A percentile compares a stretch with the other conserved stretches of the same genome.
These are phyloP conservation scores for Chiloscyllium plagiosum DNA, from an alignment of 2,113 vertebrate genomes.

Conservation along the genomic window DNA sequence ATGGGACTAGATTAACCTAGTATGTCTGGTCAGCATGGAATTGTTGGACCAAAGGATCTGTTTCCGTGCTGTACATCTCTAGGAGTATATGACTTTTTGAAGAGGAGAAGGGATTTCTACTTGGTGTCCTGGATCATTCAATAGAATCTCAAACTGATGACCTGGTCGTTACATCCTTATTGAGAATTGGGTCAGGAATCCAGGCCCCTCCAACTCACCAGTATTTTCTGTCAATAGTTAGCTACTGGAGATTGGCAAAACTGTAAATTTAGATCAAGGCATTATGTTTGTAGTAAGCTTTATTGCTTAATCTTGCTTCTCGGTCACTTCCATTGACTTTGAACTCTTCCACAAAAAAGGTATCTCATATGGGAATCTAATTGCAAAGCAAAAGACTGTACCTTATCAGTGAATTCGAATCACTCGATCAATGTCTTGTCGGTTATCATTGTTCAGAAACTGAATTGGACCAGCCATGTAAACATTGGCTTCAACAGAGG, in stretches of 20 bases:
- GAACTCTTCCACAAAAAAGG: background rate
- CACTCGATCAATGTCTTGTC: too few relatives aligned
- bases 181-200: background rate
- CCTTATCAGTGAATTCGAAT: too few relatives aligned
- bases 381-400: background rate
- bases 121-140: background rate
- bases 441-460: too few relatives aligned
- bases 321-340: background rate
- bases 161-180: background rate
- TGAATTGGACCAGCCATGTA: too few relatives aligned
- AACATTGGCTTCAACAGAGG: too few relatives aligned
- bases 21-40: too few relatives aligned
- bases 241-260: background rate
- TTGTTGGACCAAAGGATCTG: too few relatives aligned
- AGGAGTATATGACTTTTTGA: background rate
- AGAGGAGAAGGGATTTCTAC: background rate
- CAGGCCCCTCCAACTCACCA: background rate
- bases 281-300: background rate
- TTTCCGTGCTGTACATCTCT: too few relatives aligned
- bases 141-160: background rate
- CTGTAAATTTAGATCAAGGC: background rate
- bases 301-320: background rate
- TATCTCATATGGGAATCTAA: background rate
- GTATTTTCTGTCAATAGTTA: background rate
- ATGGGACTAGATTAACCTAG: too few relatives aligned